These are phyloP conservation scores for Brachyalestes nurse DNA, from an alignment of 2,797 vertebrate genomes.

Conservation along the genomic window DNA sequence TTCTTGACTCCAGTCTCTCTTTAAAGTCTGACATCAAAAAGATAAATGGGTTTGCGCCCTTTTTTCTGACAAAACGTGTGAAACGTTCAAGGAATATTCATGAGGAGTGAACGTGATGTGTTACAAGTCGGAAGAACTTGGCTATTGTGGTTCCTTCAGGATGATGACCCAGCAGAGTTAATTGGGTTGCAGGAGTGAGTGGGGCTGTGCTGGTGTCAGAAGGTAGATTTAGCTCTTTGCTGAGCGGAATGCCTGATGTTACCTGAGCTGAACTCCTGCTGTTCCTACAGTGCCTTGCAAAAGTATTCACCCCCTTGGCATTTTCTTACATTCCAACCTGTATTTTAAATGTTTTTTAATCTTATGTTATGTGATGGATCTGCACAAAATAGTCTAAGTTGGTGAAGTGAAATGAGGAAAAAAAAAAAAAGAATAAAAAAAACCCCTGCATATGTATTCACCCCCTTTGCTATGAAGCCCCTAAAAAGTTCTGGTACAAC, in stretches of 20 bases:
- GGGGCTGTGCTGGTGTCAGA: slow-evolving; percentile 60
- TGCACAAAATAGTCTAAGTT: too few relatives aligned
- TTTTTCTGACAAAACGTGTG: slow-evolving; percentile 15
- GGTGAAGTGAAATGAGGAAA: too few relatives aligned
- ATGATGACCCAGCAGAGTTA: slow-evolving; percentile 68
- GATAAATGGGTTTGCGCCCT: background rate
- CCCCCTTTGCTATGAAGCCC: too few relatives aligned
- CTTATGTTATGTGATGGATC: too few relatives aligned
- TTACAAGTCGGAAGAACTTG: slow-evolving; percentile 1
- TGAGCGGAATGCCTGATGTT: slow-evolving; percentile 59
- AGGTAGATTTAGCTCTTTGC: slow-evolving; percentile 60
- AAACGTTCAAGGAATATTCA: slow-evolving; percentile 36
- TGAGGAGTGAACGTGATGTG: slow-evolving; percentile 6
- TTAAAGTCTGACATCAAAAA: background rate
- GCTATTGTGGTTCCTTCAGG: slow-evolving; percentile 43
- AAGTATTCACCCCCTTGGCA: too few relatives aligned
- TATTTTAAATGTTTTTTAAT: too few relatives aligned
- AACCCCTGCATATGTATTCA: too few relatives aligned
- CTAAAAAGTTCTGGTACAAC: too few relatives aligned
- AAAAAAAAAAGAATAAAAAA: too few relatives aligned
- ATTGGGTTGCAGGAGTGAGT: slow-evolving; percentile 58
- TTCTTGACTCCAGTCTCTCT: background rate
- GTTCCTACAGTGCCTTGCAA: background rate
- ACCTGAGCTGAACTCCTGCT: slow-evolving; percentile 60
- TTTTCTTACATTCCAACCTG: too few relatives aligned